phyloP scores from a whole-genome alignment of 2,113 vertebrate species.

The human region GRCh38 chr17:27802501-27803000 shows the following conservation, averaged over 20 bases:
- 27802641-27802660: neutral
- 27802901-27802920: too few species aligned
- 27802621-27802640: neutral
- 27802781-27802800: neutral
- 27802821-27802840: accelerated
- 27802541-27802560: neutral
- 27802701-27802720: neutral
- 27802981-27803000: too few species aligned
- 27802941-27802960: too few species aligned
- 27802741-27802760: neutral
- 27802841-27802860: too few species aligned
- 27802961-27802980: too few species aligned
- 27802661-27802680: neutral
- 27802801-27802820: neutral
- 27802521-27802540: accelerated
- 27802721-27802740: neutral
- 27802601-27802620: neutral
- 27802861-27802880: too few species aligned
- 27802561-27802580: neutral
- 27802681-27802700: neutral
- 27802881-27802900: too few species aligned
- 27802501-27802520: neutral
- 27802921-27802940: too few species aligned
- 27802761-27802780: too few species aligned
- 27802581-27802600: neutral